Base-by-base conservation (phyloP, 2,797 vertebrate species). In the Peromyscus nudipes region DNA sequence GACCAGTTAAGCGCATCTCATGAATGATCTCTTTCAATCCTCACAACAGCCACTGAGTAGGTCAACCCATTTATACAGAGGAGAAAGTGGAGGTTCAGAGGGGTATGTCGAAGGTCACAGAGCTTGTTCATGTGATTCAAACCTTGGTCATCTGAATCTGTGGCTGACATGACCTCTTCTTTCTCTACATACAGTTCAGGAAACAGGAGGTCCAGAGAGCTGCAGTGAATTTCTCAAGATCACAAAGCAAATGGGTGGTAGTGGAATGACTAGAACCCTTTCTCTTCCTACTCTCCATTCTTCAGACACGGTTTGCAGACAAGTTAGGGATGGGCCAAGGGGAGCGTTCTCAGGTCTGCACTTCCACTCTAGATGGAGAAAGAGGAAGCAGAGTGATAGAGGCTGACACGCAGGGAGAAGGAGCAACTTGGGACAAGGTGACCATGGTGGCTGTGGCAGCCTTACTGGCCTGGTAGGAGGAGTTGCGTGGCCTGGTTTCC, bases 401-500 rank as follows among this genome's bases (percentile, higher is more conserved):
- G 21, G 46, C 29, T 9, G 57, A 80, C 67, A 43, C 57, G 19
- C 34, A 96, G 83, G 60, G 79, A 91, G 73, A 73, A 94, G 43
- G 79, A 96, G 92, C 81, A 92, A 27, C 84, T 94, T 67, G 71
- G 86, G 73, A 86, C 57, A 3, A 46, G 82, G 90, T 92, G 95
- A 95, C 96, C 77, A 73, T 49, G 71, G 75, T 40, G 86, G 75
- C 94, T 37, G 4, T 49, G 90, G 91, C 79, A 14, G 93, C 29
- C 97, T 96, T 19, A 37, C 90, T 69, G 90, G 96, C 76, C 96
- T 87, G 89, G 91, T 81, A 86, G 97, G 98, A 97, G 97, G 97
- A 97, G 95, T 89, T 92, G 94, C 0, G 0, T 96, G 97, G 96
- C 97, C 98, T 97, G 98, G 96, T 97, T 98, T 98, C 91, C 17